phyloP scores from a whole-genome alignment of 2,797 vertebrate species.

The Semotilus atromaculatus region DNA sequence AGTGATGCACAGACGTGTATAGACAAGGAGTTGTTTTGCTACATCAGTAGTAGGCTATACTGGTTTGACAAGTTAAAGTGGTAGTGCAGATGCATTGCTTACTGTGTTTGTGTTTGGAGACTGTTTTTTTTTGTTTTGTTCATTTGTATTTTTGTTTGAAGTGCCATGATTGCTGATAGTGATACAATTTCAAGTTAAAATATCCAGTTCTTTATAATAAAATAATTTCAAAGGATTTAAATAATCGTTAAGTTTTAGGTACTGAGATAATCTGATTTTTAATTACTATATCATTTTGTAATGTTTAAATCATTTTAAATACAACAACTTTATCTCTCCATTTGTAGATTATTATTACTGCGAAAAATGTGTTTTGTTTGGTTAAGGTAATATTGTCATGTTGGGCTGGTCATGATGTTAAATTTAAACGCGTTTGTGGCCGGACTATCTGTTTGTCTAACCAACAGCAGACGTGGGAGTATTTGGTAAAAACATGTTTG shows the following conservation, averaged over 20 bases:
- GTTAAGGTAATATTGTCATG: too few relatives aligned
- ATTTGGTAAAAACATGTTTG: not conserved
- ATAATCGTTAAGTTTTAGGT: not conserved
- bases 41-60: not conserved
- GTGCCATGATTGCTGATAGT: not conserved
- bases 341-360: not conserved
- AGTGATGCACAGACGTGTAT: slow-evolving; percentile 15
- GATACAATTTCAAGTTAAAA: not conserved
- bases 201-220: too few relatives aligned
- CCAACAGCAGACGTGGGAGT: not conserved
- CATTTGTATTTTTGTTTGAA: not conserved
- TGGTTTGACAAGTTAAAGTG: slow-evolving; percentile 27
- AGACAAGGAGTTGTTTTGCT: not conserved
- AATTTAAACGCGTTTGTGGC: not conserved
- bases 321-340: not conserved
- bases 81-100: slow-evolving; percentile 7
- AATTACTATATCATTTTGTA: too few relatives aligned
- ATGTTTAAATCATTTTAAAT: too few relatives aligned
- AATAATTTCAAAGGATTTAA: not conserved
- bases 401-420: too few relatives aligned
- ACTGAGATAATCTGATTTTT: too few relatives aligned
- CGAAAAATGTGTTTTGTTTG: not conserved
- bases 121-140: not conserved
- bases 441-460: not conserved
- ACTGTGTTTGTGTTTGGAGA: not conserved